Conservation (phyloP, 2,113 vertebrate species). For the Dasypus novemcinctus region DNA sequence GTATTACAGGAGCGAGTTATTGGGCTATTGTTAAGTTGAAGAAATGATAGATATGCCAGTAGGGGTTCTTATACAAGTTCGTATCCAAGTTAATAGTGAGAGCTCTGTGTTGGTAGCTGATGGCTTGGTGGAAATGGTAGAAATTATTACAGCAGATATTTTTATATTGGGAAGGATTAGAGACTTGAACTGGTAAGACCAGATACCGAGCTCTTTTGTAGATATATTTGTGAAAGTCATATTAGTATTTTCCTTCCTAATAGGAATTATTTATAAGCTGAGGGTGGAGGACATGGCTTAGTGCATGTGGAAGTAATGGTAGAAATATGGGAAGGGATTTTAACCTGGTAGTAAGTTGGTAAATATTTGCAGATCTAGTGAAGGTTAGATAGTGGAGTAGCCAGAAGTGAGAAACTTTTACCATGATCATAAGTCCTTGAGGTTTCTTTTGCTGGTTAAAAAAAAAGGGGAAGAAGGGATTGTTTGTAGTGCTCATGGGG, state of each 20-base stretch:
- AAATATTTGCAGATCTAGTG: neutral
- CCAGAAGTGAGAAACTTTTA: neutral
- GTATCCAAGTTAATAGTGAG: neutral
- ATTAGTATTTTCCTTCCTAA: neutral
- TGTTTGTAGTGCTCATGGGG: neutral
- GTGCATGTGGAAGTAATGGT: neutral
- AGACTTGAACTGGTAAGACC: neutral
- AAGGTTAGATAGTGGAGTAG: neutral
- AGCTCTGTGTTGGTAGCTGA: neutral
- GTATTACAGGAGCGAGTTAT: neutral
- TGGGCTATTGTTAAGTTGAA: neutral
- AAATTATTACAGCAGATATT: neutral
- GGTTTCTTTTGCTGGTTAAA: neutral
- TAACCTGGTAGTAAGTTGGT: conserved; percentile 4
- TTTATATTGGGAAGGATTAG: neutral
- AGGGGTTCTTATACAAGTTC: neutral
- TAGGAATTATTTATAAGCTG: neutral
- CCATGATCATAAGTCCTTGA: neutral
- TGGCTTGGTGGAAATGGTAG: neutral
- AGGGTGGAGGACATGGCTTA: neutral
- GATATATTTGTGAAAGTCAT: neutral
- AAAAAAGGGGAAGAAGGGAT: neutral
- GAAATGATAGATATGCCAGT: neutral
- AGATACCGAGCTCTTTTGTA: neutral
- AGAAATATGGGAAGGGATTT: neutral